A percentile compares a stretch with the other conserved stretches of the same genome.
Conservation (phyloP, 2,888 invertebrate genomes). For the Parnassius mnemosyne region DNA sequence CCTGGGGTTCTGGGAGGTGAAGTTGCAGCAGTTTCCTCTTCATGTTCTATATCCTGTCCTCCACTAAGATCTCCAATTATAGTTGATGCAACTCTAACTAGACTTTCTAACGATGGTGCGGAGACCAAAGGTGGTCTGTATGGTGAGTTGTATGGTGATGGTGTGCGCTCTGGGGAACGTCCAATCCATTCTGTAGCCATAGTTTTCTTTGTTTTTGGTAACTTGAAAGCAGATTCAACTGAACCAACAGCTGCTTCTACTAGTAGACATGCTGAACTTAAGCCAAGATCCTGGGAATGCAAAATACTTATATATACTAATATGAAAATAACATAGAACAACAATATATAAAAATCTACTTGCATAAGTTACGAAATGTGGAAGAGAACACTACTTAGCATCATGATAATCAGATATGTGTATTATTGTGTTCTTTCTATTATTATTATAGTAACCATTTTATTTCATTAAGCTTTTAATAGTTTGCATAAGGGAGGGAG, state of each 20-base stretch:
- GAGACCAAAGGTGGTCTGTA: constrained; percentile 63
- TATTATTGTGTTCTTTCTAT: too few relatives aligned
- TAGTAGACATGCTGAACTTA: constrained; percentile 89
- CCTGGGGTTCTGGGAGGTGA: constrained; percentile 67
- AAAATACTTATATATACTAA: not conserved
- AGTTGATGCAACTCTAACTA: constrained; percentile 82
- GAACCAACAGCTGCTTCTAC: constrained; percentile 93
- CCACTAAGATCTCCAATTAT: constrained; percentile 72
- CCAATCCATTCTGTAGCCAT: constrained; percentile 95
- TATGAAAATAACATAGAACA: not conserved
- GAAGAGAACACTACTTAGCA: too few relatives aligned
- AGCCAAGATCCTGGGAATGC: constrained; percentile 62
- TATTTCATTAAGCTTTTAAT: too few relatives aligned
- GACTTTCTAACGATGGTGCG: constrained; percentile 79
- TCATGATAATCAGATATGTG: too few relatives aligned
- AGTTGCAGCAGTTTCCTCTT: constrained; percentile 46
- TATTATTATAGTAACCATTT: too few relatives aligned
- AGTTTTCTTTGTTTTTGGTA: constrained; percentile 95
- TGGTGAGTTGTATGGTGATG: constrained; percentile 67
- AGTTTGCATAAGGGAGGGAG: too few relatives aligned
- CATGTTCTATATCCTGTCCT: constrained; percentile 55
- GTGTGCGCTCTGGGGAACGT: constrained; percentile 82
- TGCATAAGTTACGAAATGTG: too few relatives aligned
- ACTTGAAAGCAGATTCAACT: constrained; percentile 90
- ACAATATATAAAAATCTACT: too few relatives aligned